Conservation (phyloP, 1,140 invertebrate species). For the Aphelenchoides fujianensis region DNA sequence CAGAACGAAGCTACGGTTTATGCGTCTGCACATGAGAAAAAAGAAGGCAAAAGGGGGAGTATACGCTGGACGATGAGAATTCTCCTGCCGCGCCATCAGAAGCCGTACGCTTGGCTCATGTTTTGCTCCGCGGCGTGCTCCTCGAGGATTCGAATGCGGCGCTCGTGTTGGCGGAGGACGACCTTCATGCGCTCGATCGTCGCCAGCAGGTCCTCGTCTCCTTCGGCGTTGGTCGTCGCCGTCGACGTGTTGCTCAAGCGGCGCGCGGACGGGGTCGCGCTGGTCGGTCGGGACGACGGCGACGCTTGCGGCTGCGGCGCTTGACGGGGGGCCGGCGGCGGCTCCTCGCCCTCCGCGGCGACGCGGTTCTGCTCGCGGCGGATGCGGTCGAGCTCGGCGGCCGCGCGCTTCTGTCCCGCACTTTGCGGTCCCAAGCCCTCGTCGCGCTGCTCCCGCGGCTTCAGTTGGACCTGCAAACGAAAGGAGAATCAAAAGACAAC, state of each 20-base stretch:
- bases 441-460: constrained; percentile 42
- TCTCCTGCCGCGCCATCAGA: too few species aligned
- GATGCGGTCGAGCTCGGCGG: constrained; percentile 57
- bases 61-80: too few species aligned
- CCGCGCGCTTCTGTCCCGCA: constrained; percentile 49
- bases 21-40: too few species aligned
- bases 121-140: constrained; percentile 63
- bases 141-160: constrained; percentile 75
- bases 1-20: too few species aligned
- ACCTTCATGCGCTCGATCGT: constrained; percentile 85
- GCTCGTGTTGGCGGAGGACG: constrained; percentile 89
- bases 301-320: neutral
- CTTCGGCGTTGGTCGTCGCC: neutral
- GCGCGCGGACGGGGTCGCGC: constrained; percentile 9
- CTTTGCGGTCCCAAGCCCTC: constrained; percentile 39
- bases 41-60: neutral
- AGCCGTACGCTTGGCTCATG: constrained; percentile 24
- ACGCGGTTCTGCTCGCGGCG: constrained; percentile 49
- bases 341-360: constrained; percentile 29
- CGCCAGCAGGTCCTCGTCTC: constrained; percentile 73
- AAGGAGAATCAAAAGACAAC: neutral
- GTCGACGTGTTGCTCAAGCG: constrained; percentile 37
- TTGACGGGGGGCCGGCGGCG: constrained; percentile 4
- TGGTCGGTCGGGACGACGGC: neutral
- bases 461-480: constrained; percentile 35